Conservation (phyloP, 1,140 invertebrate genomes). For the Microplitis demolitor region DNA sequence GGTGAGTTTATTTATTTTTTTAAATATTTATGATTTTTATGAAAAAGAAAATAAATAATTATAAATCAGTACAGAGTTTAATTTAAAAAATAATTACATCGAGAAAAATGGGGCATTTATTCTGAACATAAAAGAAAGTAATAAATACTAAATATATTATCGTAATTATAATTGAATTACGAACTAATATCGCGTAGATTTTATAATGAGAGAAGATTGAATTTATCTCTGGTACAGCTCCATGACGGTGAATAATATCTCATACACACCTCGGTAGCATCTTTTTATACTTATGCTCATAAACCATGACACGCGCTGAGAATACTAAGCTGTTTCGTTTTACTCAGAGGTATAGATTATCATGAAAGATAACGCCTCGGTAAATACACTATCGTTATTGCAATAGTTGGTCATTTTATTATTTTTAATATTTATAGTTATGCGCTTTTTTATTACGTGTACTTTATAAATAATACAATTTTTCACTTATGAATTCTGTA, state of each 20-base stretch:
- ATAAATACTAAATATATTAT: too few relatives aligned
- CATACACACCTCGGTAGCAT: neutral
- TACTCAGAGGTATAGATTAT: neutral
- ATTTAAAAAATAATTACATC: too few relatives aligned
- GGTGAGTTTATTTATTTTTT: constrained; percentile 65
- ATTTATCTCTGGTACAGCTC: neutral
- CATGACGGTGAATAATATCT: neutral
- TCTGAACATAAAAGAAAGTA: too few relatives aligned
- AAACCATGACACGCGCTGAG: neutral
- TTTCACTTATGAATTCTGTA: too few relatives aligned
- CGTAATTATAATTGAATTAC: too few relatives aligned
- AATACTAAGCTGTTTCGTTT: neutral
- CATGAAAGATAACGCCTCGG: neutral
- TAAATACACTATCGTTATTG: constrained; percentile 1
- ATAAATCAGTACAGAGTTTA: too few relatives aligned
- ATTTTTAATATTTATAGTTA: neutral
- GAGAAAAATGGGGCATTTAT: too few relatives aligned
- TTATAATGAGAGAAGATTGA: neutral
- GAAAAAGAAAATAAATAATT: neutral
- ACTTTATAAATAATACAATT: too few relatives aligned
- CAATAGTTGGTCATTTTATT: constrained; percentile 2
- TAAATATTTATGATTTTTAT: neutral
- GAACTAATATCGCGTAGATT: neutral
- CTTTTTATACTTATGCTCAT: neutral
- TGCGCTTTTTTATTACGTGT: neutral